Conservation (phyloP, 30 jellyfish, hydroid and myxozoan species). For the Nemopilema nomurai region DNA sequence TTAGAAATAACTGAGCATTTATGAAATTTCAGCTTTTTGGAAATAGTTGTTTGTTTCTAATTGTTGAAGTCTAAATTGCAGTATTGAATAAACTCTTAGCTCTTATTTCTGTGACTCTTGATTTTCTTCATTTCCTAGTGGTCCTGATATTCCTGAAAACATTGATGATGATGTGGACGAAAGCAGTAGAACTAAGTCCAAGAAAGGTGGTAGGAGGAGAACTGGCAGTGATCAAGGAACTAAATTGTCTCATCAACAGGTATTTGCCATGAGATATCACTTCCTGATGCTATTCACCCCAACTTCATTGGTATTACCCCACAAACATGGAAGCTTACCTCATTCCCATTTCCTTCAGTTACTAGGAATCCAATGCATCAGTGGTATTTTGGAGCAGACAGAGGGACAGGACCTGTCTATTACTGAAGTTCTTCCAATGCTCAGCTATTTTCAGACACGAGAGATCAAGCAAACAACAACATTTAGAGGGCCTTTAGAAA, state of each 20-base stretch:
- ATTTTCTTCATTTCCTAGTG: background rate
- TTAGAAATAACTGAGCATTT: too few species aligned
- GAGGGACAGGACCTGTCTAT: slow-evolving; percentile 93
- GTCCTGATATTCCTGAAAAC: background rate
- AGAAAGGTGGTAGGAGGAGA: background rate
- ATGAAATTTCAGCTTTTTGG: too few species aligned
- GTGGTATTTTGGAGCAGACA: slow-evolving; percentile 63
- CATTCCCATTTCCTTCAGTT: slow-evolving; percentile 31
- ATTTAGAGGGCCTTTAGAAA: slow-evolving; percentile 95
- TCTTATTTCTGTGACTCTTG: background rate
- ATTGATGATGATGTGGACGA: background rate
- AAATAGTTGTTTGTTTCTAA: too few species aligned
- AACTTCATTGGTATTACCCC: too few species aligned
- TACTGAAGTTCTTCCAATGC: slow-evolving; percentile 90
- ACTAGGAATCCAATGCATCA: slow-evolving; percentile 78
- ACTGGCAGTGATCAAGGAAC: too few species aligned
- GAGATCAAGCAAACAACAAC: slow-evolving; percentile 86
- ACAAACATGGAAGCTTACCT: background rate
- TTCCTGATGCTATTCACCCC: too few species aligned
- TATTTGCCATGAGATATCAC: too few species aligned
- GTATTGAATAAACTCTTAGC: too few species aligned
- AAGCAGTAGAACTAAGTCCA: background rate
- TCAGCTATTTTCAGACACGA: slow-evolving; percentile 86
- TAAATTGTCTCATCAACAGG: too few species aligned
- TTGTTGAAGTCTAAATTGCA: too few species aligned